Conservation (phyloP, 2,888 invertebrate species). For the Neria commutata region DNA sequence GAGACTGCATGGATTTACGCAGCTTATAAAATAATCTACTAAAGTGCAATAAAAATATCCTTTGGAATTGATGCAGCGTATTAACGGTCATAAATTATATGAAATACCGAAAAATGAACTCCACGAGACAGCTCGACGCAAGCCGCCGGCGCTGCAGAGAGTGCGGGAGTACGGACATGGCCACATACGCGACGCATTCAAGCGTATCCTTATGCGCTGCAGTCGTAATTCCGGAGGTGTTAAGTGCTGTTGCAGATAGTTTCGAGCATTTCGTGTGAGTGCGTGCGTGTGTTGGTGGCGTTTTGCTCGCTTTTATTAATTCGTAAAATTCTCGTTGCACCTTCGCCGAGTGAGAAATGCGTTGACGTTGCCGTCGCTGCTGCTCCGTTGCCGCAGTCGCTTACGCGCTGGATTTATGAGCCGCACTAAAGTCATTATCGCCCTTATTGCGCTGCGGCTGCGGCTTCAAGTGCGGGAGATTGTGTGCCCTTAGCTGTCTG, state of each 20-base stretch:
- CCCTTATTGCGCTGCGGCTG: constrained; percentile 28
- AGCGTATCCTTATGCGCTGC: constrained; percentile 3
- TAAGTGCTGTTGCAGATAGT: constrained; percentile 22
- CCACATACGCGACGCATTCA: neutral
- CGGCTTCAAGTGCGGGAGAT: neutral
- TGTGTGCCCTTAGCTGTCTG: neutral
- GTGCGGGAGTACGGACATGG: neutral
- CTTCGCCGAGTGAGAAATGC: constrained; percentile 29
- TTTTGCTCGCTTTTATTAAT: constrained; percentile 15
- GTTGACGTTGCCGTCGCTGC: constrained; percentile 27
- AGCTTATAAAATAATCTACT: constrained; percentile 13
- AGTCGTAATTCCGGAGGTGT: constrained; percentile 23
- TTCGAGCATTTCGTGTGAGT: neutral
- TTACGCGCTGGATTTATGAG: constrained; percentile 49
- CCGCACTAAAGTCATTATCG: constrained; percentile 54
- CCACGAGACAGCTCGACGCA: neutral
- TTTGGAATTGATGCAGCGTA: constrained; percentile 3
- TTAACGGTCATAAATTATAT: constrained; percentile 16
- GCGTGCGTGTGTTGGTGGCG: constrained; percentile 6
- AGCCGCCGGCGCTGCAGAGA: neutral
- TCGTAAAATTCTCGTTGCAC: constrained; percentile 14
- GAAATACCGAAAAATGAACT: neutral
- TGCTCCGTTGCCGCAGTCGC: constrained; percentile 22
- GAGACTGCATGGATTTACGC: constrained; percentile 3
- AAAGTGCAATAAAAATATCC: constrained; percentile 7